A percentile compares a stretch with the other conserved stretches of the same genome.
phyloP scores from a whole-genome alignment of 2,888 invertebrate species.

The Ceramica pisi region DNA sequence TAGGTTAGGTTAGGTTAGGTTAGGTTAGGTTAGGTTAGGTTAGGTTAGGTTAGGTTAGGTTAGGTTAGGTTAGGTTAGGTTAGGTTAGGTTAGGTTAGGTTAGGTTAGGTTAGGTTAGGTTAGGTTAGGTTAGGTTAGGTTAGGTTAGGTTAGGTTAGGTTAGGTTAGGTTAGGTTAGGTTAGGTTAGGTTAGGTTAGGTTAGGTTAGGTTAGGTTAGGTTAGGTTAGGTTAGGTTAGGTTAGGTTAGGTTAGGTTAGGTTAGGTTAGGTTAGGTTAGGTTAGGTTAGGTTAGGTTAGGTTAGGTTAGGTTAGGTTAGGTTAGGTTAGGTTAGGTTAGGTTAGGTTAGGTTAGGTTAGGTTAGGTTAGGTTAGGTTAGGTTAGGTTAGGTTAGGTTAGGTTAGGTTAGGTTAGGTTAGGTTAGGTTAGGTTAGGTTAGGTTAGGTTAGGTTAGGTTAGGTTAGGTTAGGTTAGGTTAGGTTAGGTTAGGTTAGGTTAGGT shows the following conservation, averaged over 20 bases:
- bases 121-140: slow-evolving; percentile 14
- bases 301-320: not conserved
- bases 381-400: not conserved
- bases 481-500: slow-evolving; percentile 9
- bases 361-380: not conserved
- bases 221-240: slow-evolving; percentile 3
- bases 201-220: slow-evolving; percentile 35
- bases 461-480: slow-evolving; percentile 6
- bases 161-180: slow-evolving; percentile 40
- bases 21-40: slow-evolving; percentile 54
- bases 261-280: slow-evolving; percentile 1
- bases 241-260: slow-evolving; percentile 1
- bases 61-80: slow-evolving; percentile 46
- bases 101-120: slow-evolving; percentile 7
- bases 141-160: slow-evolving; percentile 13
- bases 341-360: slow-evolving; percentile 1
- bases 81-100: slow-evolving; percentile 44
- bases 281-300: not conserved
- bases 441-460: slow-evolving; percentile 6
- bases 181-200: slow-evolving; percentile 39
- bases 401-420: slow-evolving; percentile 6
- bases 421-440: slow-evolving; percentile 9
- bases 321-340: not conserved
- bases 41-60: slow-evolving; percentile 47
- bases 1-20: slow-evolving; percentile 53